Base-by-base conservation (phyloP, 2,888 invertebrate species). In the Cerceris ruficornis region DNA sequence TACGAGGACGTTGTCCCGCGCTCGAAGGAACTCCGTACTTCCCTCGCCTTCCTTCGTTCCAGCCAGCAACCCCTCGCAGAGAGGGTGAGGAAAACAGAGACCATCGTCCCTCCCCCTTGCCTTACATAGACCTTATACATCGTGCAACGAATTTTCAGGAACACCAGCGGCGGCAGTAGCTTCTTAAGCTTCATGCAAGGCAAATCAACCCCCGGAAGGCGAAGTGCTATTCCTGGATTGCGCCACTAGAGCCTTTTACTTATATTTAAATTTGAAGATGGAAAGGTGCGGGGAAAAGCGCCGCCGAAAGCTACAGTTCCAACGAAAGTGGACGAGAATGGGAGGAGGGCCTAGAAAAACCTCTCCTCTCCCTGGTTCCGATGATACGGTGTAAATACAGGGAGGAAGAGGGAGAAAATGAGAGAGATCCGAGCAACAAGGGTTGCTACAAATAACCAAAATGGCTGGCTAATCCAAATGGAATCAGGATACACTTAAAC, bases 401-500 rank as follows among this genome's bases (percentile, higher is more conserved):
- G 9, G 28, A 2, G 43, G 14, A 42, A 9, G 43, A 60, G 43
- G 43, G 42, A 42, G 11, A 28, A 28, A 17, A 39, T 7, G 2
- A 41, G 39, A 11, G 46, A 11, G 11, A 46, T 8, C 46, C 46
- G 6, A 11, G 9, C 9, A 8, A 46, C 46, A 11, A 15, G 13
- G 41, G 13, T 57, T 55, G 67, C 52, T 68, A 69, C 68, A 58
- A 81, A 81, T 68, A 81, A 79, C 75, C 69, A 75, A 69, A 76
- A 82, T 81, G 82, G 75, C 69, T 59, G 85, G 81, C 84, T 89
- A 89, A 89, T 88, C 89, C 87, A 90, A 90, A 88, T 89, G 87
- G 88, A 91, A 92, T 91, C 89, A 89, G 88, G 89, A 88, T 91
- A 92, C 92, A 92, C 92, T 92, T 91, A 92, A 92, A 91, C 91